phyloP scores from a whole-genome alignment of 2,888 invertebrate genomes.

The Prionchulus punctatus region DNA sequence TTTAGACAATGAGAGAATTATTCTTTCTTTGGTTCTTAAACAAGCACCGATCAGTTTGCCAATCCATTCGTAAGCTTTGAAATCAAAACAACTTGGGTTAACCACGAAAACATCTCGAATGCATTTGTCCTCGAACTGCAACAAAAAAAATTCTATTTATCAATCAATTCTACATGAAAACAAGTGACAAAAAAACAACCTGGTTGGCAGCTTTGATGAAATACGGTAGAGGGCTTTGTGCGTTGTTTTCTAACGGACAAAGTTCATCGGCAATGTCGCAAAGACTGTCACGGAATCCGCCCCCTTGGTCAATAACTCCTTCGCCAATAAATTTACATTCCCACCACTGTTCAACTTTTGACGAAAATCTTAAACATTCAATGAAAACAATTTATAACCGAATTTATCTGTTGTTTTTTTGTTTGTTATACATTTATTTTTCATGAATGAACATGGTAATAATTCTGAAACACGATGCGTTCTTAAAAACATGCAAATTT shows the following conservation, averaged over 20 bases:
- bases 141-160: neutral
- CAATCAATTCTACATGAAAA: neutral
- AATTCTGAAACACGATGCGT: too few species aligned
- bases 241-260: constrained; percentile 29
- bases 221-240: constrained; percentile 29
- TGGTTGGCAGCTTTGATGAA: constrained; percentile 35
- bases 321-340: constrained; percentile 36
- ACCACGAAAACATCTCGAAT: constrained; percentile 22
- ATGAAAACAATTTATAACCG: neutral
- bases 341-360: constrained; percentile 35
- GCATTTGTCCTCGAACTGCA: neutral
- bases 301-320: constrained; percentile 36
- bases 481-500: too few species aligned
- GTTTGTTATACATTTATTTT: too few species aligned
- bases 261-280: constrained; percentile 35
- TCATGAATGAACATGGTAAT: too few species aligned
- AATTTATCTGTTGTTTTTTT: neutral
- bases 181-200: constrained; percentile 16
- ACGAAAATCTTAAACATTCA: constrained; percentile 31
- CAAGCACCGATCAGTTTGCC: constrained; percentile 36
- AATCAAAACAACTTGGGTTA: constrained; percentile 29
- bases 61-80: constrained; percentile 33
- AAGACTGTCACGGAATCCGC: constrained; percentile 35
- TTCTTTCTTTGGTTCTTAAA: constrained; percentile 32
- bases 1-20: constrained; percentile 19